phyloP scores from a whole-genome alignment of 1,140 invertebrate species.

The Bombus confusus region DNA sequence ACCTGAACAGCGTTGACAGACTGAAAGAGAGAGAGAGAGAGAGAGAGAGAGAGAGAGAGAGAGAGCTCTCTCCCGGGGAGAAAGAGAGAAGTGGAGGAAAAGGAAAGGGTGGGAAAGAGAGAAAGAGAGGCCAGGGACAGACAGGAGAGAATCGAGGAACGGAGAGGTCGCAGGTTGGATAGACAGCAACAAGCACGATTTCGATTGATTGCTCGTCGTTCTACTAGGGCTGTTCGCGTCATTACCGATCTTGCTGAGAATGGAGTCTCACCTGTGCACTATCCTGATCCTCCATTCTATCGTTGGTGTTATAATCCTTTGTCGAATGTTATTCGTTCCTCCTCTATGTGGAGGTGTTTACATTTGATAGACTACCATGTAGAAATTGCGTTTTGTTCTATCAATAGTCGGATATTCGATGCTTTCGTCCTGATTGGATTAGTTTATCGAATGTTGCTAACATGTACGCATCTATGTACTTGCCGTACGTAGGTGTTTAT shows the following conservation, averaged over 20 bases:
- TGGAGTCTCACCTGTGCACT: neutral
- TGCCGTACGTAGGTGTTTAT: neutral
- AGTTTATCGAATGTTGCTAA: no score
- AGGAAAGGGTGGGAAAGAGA: neutral
- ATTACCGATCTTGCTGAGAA: conserved; percentile 15
- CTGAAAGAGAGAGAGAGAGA: neutral
- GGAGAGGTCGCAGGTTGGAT: conserved; percentile 4
- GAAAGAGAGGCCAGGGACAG: neutral
- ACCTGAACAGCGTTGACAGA: neutral
- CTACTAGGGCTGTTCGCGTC: conserved; percentile 18
- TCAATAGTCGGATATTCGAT: no score
- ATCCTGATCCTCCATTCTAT: no score
- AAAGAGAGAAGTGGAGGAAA: neutral
- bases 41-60: neutral
- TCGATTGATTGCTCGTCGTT: conserved; percentile 63
- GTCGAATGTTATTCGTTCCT: neutral
- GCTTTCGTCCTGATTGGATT: no score
- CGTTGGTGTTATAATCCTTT: neutral
- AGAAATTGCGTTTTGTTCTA: no score
- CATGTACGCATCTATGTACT: no score
- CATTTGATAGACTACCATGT: neutral
- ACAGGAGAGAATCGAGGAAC: conserved; percentile 22
- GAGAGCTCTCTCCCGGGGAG: neutral
- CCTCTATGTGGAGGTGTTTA: neutral
- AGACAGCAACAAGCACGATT: conserved; percentile 75